These are phyloP conservation scores for Parotocinclus haroldoi DNA, from an alignment of 2,797 vertebrate species.

Conservation along the genomic window DNA sequence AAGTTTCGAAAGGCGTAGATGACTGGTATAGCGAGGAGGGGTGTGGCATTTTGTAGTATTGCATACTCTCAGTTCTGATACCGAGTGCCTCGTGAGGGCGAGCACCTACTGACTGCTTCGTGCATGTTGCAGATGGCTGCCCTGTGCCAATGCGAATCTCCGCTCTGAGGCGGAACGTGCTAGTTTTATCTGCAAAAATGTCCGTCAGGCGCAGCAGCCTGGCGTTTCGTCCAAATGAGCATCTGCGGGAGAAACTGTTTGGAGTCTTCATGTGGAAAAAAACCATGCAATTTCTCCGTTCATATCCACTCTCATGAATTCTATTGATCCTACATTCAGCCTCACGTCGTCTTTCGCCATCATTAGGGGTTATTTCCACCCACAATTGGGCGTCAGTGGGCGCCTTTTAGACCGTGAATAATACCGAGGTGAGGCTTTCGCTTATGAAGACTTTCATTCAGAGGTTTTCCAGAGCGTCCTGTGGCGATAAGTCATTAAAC, in stretches of 20 bases:
- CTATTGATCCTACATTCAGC: too few relatives aligned
- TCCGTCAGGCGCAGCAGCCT: constrained; percentile 18
- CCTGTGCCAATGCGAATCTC: constrained; percentile 16
- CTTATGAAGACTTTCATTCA: neutral
- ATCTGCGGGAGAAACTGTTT: too few relatives aligned
- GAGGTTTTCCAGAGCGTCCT: neutral
- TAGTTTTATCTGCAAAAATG: constrained; percentile 15
- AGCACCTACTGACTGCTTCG: neutral
- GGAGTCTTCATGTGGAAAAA: too few relatives aligned
- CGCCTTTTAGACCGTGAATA: too few relatives aligned
- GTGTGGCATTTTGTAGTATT: constrained; percentile 7
- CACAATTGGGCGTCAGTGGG: too few relatives aligned
- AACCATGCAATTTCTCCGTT: too few relatives aligned
- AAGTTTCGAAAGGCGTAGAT: neutral
- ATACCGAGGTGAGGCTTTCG: too few relatives aligned
- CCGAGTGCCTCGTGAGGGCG: neutral
- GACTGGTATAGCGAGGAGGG: neutral
- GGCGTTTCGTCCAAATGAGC: neutral
- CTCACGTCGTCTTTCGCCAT: neutral
- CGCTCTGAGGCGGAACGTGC: constrained; percentile 11
- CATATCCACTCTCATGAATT: too few relatives aligned
- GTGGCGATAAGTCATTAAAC: too few relatives aligned
- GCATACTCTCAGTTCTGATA: neutral
- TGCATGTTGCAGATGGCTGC: constrained; percentile 26
- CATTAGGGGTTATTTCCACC: too few relatives aligned